Evolutionary conservation across 2,113 vertebrate genomes (phyloP).

Genomic region (Brachyistius frenatus): DNA sequence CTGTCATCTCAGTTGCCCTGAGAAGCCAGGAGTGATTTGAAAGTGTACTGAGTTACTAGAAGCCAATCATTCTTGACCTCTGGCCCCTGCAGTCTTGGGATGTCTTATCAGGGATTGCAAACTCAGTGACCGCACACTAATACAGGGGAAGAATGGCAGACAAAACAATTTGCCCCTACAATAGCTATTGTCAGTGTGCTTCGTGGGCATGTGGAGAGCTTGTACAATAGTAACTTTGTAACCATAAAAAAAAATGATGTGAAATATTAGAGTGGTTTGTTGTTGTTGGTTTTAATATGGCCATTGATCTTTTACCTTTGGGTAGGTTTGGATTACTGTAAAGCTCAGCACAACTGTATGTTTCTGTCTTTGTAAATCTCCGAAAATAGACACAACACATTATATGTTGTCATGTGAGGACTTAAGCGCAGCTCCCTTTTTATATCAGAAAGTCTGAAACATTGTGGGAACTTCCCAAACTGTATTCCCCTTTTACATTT

Average conservation of each 20-base stretch:
- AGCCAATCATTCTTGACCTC: constrained; percentile 54
- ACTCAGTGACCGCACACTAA: constrained; percentile 39
- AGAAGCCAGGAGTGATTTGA: constrained; percentile 48
- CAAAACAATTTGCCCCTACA: neutral
- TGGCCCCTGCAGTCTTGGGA: constrained; percentile 32
- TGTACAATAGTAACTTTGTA: neutral
- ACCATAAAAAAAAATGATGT: neutral
- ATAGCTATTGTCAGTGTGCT: neutral
- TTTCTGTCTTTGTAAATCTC: neutral
- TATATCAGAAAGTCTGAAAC: neutral
- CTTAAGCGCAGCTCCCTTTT: neutral
- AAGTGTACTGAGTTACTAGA: constrained; percentile 47
- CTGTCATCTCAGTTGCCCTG: constrained; percentile 27
- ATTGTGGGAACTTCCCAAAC: neutral
- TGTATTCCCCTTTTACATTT: neutral
- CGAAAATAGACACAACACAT: neutral
- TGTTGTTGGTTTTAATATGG: neutral
- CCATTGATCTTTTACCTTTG: neutral
- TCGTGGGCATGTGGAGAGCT: neutral
- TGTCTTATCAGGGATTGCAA: constrained; percentile 35
- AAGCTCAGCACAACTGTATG: neutral
- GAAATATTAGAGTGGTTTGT: neutral
- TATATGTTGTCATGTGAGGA: neutral
- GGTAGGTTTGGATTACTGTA: neutral
- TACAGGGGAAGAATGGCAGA: neutral